Conservation (phyloP, 2,888 invertebrate species). For the Spicauda simplicius region DNA sequence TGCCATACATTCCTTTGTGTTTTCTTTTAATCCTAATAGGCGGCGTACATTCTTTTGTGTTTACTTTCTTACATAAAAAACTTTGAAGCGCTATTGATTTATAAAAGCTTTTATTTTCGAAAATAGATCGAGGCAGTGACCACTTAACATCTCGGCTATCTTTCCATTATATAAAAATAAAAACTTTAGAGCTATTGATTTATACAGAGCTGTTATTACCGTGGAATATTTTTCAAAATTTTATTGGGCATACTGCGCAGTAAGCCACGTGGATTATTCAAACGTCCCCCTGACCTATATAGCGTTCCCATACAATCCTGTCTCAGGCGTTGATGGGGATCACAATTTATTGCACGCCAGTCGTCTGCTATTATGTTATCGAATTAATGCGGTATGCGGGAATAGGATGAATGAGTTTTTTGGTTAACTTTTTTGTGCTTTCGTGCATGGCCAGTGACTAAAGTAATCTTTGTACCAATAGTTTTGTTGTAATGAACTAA, state of each 20-base stretch:
- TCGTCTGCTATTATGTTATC: neutral
- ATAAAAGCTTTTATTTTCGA: too few relatives aligned
- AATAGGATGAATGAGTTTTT: neutral
- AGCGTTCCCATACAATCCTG: slow-evolving; percentile 3
- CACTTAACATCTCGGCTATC: too few relatives aligned
- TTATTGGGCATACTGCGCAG: slow-evolving; percentile 1
- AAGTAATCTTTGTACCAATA: too few relatives aligned
- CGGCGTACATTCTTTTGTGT: too few relatives aligned
- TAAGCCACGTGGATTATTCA: neutral
- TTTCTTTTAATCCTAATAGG: too few relatives aligned
- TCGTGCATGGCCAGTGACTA: neutral
- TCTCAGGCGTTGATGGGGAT: neutral
- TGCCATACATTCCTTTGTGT: too few relatives aligned
- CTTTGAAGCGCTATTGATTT: neutral
- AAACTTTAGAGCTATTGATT: too few relatives aligned
- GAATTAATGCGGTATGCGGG: slow-evolving; percentile 3
- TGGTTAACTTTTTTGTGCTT: neutral
- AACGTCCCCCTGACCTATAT: neutral
- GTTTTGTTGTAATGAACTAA: too few relatives aligned
- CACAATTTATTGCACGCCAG: slow-evolving; percentile 3
- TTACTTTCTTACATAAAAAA: neutral
- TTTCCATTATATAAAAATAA: too few relatives aligned
- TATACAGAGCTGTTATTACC: too few relatives aligned
- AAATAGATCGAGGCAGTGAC: too few relatives aligned
- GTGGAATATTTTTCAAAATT: neutral